Base-by-base conservation (phyloP, 2,113 vertebrate species). In the Clarias macrocephalus region DNA sequence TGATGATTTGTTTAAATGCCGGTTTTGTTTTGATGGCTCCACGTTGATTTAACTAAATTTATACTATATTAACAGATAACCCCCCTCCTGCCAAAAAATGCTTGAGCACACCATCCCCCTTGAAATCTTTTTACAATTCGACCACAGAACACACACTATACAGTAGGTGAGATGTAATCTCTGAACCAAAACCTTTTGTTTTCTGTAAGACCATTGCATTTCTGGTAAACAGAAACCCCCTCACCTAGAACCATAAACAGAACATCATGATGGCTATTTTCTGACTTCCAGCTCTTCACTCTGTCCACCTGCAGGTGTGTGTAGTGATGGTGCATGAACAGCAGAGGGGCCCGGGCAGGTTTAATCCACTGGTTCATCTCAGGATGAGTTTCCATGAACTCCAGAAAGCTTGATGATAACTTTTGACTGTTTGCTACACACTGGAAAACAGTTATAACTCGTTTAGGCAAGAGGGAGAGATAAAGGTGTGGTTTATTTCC, bases 211-310 rank as follows among this genome's bases (percentile, higher is more conserved):
- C 57, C 11, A 16, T 25, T 48, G 25, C 10, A 3, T 52, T 83
- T 13, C 25, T 62, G 16, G 1, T 54, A 28, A 11, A 77, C 42
- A 10, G 56, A 30, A 59, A 33, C 12, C 56, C 56, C 91, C 94
- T 91, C 56, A 96, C 95, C 79, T 11, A 93, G 76, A 16, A 92
- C 86, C 42, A 96, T 90, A 25, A 94, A 91, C n/a, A 96, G 88
- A 19, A 96, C 87, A 0, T 54, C 54, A 11, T 77, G 48, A 15
- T n/a, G 0, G 0, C 0, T 0, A 11, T 59, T 66, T 81, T 5
- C 79, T 37, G 79, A 60, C 5, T 13, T 2, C 1, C 0, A 72
- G 25, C 18, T 3, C 3, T 0, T 9, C 15, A 89, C 73, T 5
- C 11, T 12, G 73, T 94, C 90, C 0, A 90, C 92, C 0, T 57